Evolutionary conservation across 2,113 vertebrate genomes (phyloP).

Genomic region (Halcyon malimbica): DNA sequence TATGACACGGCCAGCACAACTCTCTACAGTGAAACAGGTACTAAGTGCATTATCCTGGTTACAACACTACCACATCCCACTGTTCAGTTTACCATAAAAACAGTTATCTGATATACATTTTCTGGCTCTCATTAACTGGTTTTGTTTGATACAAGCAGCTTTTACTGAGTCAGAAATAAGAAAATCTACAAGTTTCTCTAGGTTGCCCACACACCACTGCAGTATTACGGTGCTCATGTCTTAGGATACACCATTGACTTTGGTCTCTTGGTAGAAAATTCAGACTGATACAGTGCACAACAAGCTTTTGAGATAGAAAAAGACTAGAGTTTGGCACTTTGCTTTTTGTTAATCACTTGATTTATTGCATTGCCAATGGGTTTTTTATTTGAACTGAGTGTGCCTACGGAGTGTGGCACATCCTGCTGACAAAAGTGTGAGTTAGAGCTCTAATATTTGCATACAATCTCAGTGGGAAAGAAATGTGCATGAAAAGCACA

Average conservation of each 20-base stretch:
- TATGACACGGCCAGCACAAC: neutral
- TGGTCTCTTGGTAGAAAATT: neutral
- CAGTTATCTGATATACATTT: neutral
- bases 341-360: slow-evolving; percentile 58
- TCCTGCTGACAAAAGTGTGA: slow-evolving; percentile 55
- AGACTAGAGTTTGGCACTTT: slow-evolving; percentile 18
- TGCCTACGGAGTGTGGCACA: neutral
- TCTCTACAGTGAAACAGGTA: neutral
- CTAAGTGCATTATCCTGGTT: neutral
- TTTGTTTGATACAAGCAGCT: neutral
- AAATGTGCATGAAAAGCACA: slow-evolving; percentile 37
- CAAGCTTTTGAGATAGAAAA: neutral
- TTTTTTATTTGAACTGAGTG: slow-evolving; percentile 45
- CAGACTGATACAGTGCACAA: neutral
- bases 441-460: slow-evolving; percentile 66
- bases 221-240: neutral
- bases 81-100: neutral
- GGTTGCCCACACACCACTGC: neutral
- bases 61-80: neutral
- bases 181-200: neutral
- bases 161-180: neutral
- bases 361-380: slow-evolving; percentile 53
- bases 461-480: slow-evolving; percentile 51
- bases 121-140: neutral
- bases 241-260: neutral